Evolutionary conservation across 2,113 vertebrate genomes (phyloP).

Genomic region (Neotoma lepida): DNA sequence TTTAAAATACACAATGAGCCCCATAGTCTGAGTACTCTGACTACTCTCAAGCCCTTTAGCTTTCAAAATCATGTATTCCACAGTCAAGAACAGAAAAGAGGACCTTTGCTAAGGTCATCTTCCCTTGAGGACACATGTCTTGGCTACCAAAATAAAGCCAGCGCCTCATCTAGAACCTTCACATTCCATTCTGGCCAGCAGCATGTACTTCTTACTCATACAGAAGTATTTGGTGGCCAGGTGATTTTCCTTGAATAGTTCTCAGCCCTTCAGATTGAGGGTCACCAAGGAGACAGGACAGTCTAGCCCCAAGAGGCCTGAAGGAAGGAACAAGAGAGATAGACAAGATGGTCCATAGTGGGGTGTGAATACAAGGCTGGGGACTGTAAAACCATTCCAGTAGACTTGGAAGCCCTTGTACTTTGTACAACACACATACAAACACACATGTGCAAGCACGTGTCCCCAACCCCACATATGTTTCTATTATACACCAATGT

Average conservation of each 20-base stretch:
- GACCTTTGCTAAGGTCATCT: conserved; percentile 20
- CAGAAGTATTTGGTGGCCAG: conserved; percentile 65
- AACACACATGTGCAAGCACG: conserved; percentile 48
- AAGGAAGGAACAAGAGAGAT: not conserved
- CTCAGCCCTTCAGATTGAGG: conserved; percentile 49
- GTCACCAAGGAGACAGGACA: conserved; percentile 47
- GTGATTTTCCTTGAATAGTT: conserved; percentile 63
- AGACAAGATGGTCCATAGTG: not conserved
- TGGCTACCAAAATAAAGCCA: conserved; percentile 42
- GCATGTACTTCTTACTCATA: conserved; percentile 25
- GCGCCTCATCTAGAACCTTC: conserved; percentile 58
- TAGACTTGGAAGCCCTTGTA: conserved; percentile 80
- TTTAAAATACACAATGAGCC: not conserved
- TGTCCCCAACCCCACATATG: conserved; percentile 65
- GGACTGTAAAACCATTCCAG: conserved; percentile 79
- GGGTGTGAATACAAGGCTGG: conserved; percentile 72
- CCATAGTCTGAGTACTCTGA: conserved; percentile 56
- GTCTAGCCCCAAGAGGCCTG: conserved; percentile 12
- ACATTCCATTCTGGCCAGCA: conserved; percentile 55
- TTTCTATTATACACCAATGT: conserved; percentile 86
- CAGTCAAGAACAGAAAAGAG: not conserved
- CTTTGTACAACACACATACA: conserved; percentile 86
- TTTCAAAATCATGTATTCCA: not conserved
- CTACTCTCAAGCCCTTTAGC: not conserved
- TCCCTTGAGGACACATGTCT: not conserved